Evolutionary conservation across 2,888 invertebrate genomes (phyloP).

Genomic region (Philereme vetulata): DNA sequence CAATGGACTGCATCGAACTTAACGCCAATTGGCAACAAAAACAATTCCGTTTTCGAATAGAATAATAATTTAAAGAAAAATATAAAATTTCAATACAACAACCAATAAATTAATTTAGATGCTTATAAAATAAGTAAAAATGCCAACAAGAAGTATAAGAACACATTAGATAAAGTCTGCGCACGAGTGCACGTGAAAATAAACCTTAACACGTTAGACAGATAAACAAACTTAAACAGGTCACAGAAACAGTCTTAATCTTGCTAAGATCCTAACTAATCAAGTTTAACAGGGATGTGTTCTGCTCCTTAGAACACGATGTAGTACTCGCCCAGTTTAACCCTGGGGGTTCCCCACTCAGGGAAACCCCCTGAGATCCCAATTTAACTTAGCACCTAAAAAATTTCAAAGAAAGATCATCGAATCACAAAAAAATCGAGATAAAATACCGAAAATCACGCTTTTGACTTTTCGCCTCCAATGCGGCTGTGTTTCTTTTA

Average conservation of each 20-base stretch:
- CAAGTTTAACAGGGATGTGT: slow-evolving; percentile 82
- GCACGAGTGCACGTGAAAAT: slow-evolving; percentile 52
- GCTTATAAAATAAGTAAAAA: slow-evolving; percentile 84
- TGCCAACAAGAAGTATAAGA: slow-evolving; percentile 83
- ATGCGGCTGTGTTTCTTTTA: slow-evolving; percentile 52
- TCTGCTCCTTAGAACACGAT: slow-evolving; percentile 81
- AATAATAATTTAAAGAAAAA: slow-evolving; percentile 79
- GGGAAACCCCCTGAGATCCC: slow-evolving; percentile 66
- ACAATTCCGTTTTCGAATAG: slow-evolving; percentile 62
- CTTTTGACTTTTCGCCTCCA: slow-evolving; percentile 64
- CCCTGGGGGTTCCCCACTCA: slow-evolving; percentile 44
- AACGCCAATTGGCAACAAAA: slow-evolving; percentile 73
- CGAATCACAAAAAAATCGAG: slow-evolving; percentile 73
- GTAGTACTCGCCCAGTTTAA: slow-evolving; percentile 67
- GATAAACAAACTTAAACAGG: slow-evolving; percentile 81
- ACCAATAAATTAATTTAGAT: slow-evolving; percentile 84
- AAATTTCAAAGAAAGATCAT: slow-evolving; percentile 66
- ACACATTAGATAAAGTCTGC: slow-evolving; percentile 77
- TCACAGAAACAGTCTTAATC: slow-evolving; percentile 84
- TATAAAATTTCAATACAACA: slow-evolving; percentile 81
- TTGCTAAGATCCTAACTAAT: slow-evolving; percentile 82
- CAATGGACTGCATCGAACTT: slow-evolving; percentile 74
- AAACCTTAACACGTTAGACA: slow-evolving; percentile 75
- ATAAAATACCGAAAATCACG: slow-evolving; percentile 67
- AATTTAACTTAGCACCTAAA: slow-evolving; percentile 70